Conservation (phyloP, 2,797 vertebrate genomes). For the Aldrovandia affinis region DNA sequence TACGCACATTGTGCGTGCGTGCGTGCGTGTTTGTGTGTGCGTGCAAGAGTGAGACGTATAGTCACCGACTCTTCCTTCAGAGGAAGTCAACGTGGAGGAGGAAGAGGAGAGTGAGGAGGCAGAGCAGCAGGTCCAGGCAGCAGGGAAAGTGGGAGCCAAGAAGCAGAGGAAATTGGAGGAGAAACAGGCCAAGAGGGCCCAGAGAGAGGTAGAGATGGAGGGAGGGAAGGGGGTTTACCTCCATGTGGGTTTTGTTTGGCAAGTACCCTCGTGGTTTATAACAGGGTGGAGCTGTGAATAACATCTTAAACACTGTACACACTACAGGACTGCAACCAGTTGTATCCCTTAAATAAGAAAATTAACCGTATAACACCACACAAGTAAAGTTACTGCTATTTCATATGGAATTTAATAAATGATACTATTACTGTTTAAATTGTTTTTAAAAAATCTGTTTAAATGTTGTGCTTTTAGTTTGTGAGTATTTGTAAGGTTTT, state of each 20-base stretch:
- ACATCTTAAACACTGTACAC: no score
- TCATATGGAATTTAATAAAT: no score
- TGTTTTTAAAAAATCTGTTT: no score
- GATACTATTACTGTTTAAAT: no score
- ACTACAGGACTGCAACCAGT: neutral
- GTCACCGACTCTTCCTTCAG: conserved; percentile 49
- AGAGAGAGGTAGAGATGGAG: conserved; percentile 83
- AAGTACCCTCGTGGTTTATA: neutral
- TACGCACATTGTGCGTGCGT: neutral
- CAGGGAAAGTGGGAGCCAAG: conserved; percentile 89
- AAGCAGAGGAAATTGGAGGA: conserved; percentile 95
- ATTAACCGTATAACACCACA: no score
- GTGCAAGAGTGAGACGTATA: neutral
- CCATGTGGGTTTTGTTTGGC: neutral
- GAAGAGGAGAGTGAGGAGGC: conserved; percentile 71
- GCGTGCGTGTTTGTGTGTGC: neutral
- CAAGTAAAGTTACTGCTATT: no score
- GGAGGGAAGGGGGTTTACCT: neutral
- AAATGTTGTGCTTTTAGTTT: neutral
- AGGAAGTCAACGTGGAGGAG: conserved; percentile 59
- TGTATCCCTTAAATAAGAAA: no score
- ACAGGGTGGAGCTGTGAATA: no score
- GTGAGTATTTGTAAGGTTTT: neutral
- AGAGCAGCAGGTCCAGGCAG: conserved; percentile 68
- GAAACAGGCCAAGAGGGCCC: conserved; percentile 91